phyloP scores from a whole-genome alignment of 1,140 invertebrate species.

The Ceratitis capitata region DNA sequence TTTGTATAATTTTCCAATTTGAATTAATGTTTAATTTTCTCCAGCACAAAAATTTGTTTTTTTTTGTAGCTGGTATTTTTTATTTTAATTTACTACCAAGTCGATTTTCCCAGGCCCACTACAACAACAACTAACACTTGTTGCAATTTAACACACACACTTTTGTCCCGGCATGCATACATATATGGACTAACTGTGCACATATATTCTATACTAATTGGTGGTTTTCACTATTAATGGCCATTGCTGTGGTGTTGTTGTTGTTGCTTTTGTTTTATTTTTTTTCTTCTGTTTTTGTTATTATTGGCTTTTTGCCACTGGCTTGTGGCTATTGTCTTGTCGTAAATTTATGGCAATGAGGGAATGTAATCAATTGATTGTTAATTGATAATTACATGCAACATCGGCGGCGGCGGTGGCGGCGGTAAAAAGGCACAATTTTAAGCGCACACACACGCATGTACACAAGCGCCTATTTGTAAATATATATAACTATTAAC shows the following conservation, averaged over 20 bases:
- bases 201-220: not conserved
- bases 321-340: constrained; percentile 36
- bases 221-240: constrained; percentile 11
- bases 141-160: not conserved
- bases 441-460: not conserved
- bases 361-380: constrained; percentile 60
- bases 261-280: not conserved
- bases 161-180: not conserved
- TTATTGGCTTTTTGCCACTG: not conserved
- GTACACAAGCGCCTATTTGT: not conserved
- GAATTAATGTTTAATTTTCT: constrained; percentile 55
- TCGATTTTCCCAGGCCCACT: constrained; percentile 10
- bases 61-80: constrained; percentile 44
- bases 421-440: constrained; percentile 7
- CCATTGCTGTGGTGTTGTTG: not conserved
- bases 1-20: constrained; percentile 55
- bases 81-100: constrained; percentile 5
- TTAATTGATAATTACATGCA: constrained; percentile 61
- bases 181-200: not conserved
- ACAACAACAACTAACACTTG: not conserved
- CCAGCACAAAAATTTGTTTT: constrained; percentile 49
- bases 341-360: constrained; percentile 42
- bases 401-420: too few species aligned
- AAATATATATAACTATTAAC: not conserved
- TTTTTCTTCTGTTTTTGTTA: not conserved